These are phyloP conservation scores for Axis porcinus DNA, from an alignment of 2,113 vertebrate species.

Conservation along the genomic window DNA sequence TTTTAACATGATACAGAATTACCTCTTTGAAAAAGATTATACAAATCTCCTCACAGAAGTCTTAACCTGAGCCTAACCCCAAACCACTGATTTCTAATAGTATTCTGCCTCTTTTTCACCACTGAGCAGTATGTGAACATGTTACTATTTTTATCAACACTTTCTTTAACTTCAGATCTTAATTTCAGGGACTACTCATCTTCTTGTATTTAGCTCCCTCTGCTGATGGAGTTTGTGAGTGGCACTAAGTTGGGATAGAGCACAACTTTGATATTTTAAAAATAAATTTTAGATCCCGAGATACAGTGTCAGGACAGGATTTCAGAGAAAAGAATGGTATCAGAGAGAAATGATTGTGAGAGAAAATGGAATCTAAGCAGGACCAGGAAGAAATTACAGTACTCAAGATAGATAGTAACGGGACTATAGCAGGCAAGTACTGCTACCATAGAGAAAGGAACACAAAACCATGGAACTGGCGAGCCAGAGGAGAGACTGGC, in stretches of 20 bases:
- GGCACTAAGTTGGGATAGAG: not conserved
- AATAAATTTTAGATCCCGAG: not conserved
- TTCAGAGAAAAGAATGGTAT: not conserved
- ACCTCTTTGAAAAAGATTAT: not conserved
- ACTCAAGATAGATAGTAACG: not conserved
- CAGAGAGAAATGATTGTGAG: not conserved
- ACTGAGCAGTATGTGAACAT: not conserved
- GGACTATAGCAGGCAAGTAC: not conserved
- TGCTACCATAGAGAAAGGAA: not conserved
- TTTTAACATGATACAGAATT: slow-evolving; percentile 7
- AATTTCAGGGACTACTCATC: not conserved
- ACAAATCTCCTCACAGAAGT: not conserved
- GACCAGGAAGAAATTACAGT: not conserved
- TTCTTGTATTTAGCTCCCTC: slow-evolving; percentile 68
- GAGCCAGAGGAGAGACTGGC: not conserved
- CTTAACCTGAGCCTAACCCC: not conserved
- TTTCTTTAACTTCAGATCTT: not conserved
- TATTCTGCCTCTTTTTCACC: not conserved
- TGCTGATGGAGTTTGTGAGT: slow-evolving; percentile 49
- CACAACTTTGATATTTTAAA: not conserved
- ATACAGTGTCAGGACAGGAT: not conserved
- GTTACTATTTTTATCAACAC: not conserved
- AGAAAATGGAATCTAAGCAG: not conserved
- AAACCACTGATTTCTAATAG: slow-evolving; percentile 6
- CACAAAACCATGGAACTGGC: not conserved